Base-by-base conservation (phyloP, 1,140 invertebrate species). In the Oryzaephilus surinamensis region DNA sequence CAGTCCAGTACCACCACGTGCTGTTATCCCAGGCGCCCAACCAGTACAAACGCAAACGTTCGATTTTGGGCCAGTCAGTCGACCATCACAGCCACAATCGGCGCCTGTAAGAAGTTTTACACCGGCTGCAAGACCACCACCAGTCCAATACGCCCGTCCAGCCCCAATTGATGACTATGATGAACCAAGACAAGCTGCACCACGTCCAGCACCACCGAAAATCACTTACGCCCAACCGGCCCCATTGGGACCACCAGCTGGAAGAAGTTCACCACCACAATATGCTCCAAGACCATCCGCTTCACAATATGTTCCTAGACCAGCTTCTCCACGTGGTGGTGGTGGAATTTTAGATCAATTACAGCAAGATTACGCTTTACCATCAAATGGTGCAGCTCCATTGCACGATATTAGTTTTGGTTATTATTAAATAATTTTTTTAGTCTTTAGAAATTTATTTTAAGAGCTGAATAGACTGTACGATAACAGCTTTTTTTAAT, bases 361-460 rank as follows among this genome's bases (percentile, higher is more conserved):
- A n/a, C 76, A 81, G 12, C 75, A 79, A 51, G 81, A 88, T 46
- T 86, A 82, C 52, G 76, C 82, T 8, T 60, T 88, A 12, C 82
- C 83, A 0, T 67, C 76, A 50, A 72, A 72, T 23, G 70, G 67
- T 6, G 71, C 79, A 7, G 68, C 76, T 2, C 73, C 82, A 0
- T 61, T 82, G 11, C 82, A 85, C 52, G 83, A 86, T 55, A 85
- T 86, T 54, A 78, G 79, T 38, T 88, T 86, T 51, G 79, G 81
- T 14, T 62, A 60, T 32, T 60, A 55, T 46, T 62, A 53, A 50
- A 35, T 14, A 8, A n/a, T 6, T 18, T 33, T 1, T 10, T 15
- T 4, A 18, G 10, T 18, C 17, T 8, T 13, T 30, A 13, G 17
- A 12, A 10, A 12, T 24, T 24, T 24, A 10, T 24, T 24, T 24